Evolutionary conservation across 2,888 invertebrate species (phyloP).

Genomic region (Chamaedrilus cognettii): DNA sequence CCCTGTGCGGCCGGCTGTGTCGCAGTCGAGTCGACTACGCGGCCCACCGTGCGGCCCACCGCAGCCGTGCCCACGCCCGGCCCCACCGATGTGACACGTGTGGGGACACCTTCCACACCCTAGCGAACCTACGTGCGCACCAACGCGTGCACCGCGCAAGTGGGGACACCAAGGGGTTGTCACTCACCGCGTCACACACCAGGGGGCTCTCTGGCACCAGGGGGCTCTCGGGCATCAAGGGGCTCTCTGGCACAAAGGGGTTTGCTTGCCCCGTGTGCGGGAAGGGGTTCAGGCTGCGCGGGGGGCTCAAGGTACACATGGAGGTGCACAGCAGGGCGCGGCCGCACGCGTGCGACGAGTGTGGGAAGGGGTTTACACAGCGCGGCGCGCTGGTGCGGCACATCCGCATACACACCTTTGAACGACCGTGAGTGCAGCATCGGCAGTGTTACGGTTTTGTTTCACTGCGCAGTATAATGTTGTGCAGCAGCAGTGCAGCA

Average conservation of each 20-base stretch:
- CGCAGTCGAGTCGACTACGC: slow-evolving; percentile 21
- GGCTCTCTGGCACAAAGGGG: background rate
- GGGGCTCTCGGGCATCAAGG: no score
- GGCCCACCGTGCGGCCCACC: slow-evolving; percentile 20
- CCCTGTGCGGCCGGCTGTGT: slow-evolving; percentile 20
- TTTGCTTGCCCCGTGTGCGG: slow-evolving; percentile 19
- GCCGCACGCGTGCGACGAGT: slow-evolving; percentile 19
- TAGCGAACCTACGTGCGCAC: slow-evolving; percentile 17
- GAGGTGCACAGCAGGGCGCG: slow-evolving; percentile 10
- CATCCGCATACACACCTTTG: slow-evolving; percentile 22
- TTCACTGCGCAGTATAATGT: no score
- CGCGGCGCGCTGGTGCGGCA: slow-evolving; percentile 18
- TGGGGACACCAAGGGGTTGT: no score
- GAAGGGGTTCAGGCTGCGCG: slow-evolving; percentile 18
- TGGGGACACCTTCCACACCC: slow-evolving; percentile 13
- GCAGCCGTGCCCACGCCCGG: slow-evolving; percentile 13
- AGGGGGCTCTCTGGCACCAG: no score
- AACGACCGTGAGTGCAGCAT: no score
- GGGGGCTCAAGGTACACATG: slow-evolving; percentile 16
- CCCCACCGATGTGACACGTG: slow-evolving; percentile 20
- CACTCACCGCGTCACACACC: no score
- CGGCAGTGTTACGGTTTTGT: no score
- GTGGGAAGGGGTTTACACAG: slow-evolving; percentile 24
- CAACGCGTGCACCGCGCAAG: no score
- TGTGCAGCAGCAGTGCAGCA: no score